Base-by-base conservation (phyloP, 2,888 invertebrate genomes). In the Chalcosyrphus nemorum region DNA sequence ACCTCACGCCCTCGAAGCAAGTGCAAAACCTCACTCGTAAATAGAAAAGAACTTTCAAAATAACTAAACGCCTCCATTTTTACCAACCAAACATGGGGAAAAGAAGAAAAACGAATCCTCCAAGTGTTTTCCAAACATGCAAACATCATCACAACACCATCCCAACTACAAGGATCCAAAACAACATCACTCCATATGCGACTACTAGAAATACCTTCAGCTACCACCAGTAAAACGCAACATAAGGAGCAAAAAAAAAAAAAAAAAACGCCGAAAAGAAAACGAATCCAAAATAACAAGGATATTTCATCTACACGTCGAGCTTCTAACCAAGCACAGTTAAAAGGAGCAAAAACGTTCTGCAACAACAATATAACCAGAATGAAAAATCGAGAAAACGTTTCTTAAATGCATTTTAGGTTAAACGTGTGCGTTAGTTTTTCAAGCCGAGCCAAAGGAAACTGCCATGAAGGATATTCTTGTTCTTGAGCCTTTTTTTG, bases 361-460 rank as follows among this genome's bases (percentile, higher is more conserved):
- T 57, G 38, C 61, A 68, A 71, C 52, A 68, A 47, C 2, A 77
- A 54, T 35, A 52, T 35, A 13, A 3, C 41, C 32, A 45, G 3
- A 35, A 56, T 45, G 47, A 45, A 63, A 70, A 70, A 70, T 19
- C 27, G 19, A 76, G 47, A 17, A 61, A 77, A 78, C 50, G 76
- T 68, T 82, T 82, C 17, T 54, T 68, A 68, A 56, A 84, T 74
- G 63, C 78, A 84, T 63, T 74, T 74, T 43, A 63, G 68, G 63
- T 74, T 77, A 66, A 63, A 74, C 78, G 63, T 78, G 63, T 68
- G 45, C 65, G 32, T 68, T 45, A n/a, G 45, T 50, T 41, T 63
- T 41, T 66, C 29, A 4, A 35, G 24, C 32, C 52, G 43, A 11
- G 13, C 19, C 3, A 15, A 27, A 38, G 4, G 13, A 54, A 24